Conservation (phyloP, 2,888 invertebrate species). For the Yponomeuta sedellus region DNA sequence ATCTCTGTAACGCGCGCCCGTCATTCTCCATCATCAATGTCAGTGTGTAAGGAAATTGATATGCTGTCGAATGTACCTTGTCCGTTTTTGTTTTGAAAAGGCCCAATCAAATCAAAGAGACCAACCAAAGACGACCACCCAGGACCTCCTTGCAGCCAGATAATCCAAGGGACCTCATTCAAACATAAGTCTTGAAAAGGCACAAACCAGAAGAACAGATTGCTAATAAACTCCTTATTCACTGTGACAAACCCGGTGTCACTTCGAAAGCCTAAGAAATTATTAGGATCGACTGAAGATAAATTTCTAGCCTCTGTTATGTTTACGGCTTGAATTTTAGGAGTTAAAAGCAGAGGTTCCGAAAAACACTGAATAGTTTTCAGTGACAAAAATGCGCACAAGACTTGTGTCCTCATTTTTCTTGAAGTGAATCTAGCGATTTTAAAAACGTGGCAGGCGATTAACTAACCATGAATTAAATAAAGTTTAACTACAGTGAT, state of each 20-base stretch:
- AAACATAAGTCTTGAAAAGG: conserved; percentile 51
- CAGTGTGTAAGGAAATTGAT: no score
- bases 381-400: not conserved
- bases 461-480: no score
- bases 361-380: not conserved
- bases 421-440: not conserved
- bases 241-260: conserved; percentile 77
- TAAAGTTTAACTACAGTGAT: no score
- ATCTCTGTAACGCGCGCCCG: no score
- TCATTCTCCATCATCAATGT: no score
- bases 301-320: conserved; percentile 26
- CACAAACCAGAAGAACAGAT: conserved; percentile 89
- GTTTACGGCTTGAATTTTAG: conserved; percentile 28
- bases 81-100: conserved; percentile 27
- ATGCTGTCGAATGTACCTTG: conserved; percentile 26
- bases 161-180: conserved; percentile 70
- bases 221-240: conserved; percentile 80
- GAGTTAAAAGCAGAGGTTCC: conserved; percentile 26
- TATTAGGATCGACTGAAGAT: conserved; percentile 32
- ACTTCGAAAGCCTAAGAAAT: conserved; percentile 41
- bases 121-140: conserved; percentile 70
- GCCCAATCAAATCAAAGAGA: conserved; percentile 19
- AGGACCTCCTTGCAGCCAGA: conserved; percentile 88
- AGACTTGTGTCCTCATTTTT: not conserved
- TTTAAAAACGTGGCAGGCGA: not conserved